Evolutionary conservation across 1,140 invertebrate species (phyloP), one percentile per base, ranked within the genome.

Genomic region (Ylistrum balloti): DNA sequence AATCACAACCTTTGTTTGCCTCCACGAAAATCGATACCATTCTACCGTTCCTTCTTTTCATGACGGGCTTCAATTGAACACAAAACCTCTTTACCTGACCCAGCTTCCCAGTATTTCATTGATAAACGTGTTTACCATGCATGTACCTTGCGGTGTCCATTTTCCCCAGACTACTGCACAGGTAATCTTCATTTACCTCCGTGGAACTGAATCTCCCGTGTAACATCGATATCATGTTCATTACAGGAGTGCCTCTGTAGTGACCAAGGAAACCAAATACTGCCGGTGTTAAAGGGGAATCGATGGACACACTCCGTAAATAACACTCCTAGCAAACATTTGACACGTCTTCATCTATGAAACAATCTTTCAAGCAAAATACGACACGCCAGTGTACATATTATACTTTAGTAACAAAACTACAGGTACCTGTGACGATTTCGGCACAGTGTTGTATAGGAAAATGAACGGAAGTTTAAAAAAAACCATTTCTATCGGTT

Each of bases 1-100:
- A 74, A 74, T 74, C 56, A 74, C 56, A 74, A 74, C 56, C 56
- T 74, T 74, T 74, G 56, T 74, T 74, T 74, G 56, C 56, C 56
- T 74, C 17, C 22, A 28, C 56, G 56, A 74, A 74, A 74, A 74
- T 74, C 56, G 28, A 74, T 74, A 74, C 22, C 17, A 74, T 74
- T 74, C 56, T 74, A 74, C 56, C 56, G 56, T 74, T n/a, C 56
- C 56, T 74, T 74, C 56, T 74, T 74, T 74, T 74, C 56, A 74
- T 74, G 56, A 74, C 56, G 56, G 56, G 56, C 56, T 74, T 74
- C 56, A 74, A 74, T 74, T 74, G 56, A 74, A 74, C 56, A 74
- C 56, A 74, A 74, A 74, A 74, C 28, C 56, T 74, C 56, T 74
- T 74, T 74, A 74, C 56, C 56, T 74, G 56, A 74, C 56, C 56